A percentile compares a stretch with the other conserved stretches of the same genome.
Conservation (phyloP, 53 echinoderm and acorn worm species). For the Arbacia lixula region DNA sequence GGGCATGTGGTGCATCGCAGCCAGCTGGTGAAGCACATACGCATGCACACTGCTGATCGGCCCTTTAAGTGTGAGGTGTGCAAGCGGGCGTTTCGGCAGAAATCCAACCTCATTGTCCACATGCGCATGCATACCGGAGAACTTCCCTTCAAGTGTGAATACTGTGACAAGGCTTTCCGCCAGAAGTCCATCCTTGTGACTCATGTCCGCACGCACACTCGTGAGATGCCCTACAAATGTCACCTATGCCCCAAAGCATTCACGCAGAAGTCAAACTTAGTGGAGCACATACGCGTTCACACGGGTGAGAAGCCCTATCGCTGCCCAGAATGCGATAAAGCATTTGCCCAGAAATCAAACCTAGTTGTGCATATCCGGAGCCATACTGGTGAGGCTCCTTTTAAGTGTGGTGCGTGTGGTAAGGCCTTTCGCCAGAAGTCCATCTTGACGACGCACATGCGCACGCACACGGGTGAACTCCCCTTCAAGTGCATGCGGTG, state of each 20-base stretch:
- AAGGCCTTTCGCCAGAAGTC: conserved; percentile 48
- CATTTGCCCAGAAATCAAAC: conserved; percentile 62
- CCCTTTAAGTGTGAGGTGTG: conserved; percentile 63
- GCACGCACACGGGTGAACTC: conserved; percentile 66
- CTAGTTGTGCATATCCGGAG: conserved; percentile 55
- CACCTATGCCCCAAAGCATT: conserved; percentile 72
- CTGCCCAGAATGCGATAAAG: conserved; percentile 66
- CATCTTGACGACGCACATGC: conserved; percentile 42
- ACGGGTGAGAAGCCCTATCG: conserved; percentile 80
- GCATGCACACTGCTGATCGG: conserved; percentile 43
- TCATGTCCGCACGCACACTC: conserved; percentile 74
- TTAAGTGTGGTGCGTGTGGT: conserved; percentile 34
- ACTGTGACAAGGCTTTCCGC: conserved; percentile 60
- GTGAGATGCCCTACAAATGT: conserved; percentile 76
- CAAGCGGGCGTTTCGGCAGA: conserved; percentile 66
- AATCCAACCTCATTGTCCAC: conserved; percentile 64
- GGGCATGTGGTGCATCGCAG: conserved; percentile 40
- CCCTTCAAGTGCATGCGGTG: conserved; percentile 67
- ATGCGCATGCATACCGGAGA: conserved; percentile 68
- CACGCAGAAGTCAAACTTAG: conserved; percentile 64
- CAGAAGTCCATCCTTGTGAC: conserved; percentile 69
- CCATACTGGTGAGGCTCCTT: conserved; percentile 62
- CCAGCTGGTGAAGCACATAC: conserved; percentile 40
- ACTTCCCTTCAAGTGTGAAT: conserved; percentile 63
- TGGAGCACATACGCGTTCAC: conserved; percentile 74